A percentile compares a stretch with the other conserved stretches of the same genome.
phyloP scores from a whole-genome alignment of 1,140 invertebrate species.

The Conus ventricosus region DNA sequence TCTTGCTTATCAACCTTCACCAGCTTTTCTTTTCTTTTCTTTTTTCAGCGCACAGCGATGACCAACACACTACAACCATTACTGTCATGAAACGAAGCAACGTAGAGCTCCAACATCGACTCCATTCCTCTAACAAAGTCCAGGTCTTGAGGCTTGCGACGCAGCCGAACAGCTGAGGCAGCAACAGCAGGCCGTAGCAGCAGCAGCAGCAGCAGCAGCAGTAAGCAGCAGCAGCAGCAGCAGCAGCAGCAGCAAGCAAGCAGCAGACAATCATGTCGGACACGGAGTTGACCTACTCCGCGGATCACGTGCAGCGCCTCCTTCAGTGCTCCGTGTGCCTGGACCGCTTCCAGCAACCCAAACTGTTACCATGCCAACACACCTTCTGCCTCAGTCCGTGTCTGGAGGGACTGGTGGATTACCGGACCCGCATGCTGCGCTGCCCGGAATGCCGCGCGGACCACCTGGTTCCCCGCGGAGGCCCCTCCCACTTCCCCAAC shows the following conservation, averaged over 20 bases:
- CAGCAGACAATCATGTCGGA: constrained; percentile 36
- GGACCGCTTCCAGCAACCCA: constrained; percentile 97
- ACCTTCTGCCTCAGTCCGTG: constrained; percentile 96
- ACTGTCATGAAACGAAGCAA: not conserved
- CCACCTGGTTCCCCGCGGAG: constrained; percentile 88
- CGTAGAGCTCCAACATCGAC: not conserved
- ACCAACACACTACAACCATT: not conserved
- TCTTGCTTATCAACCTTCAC: too few relatives aligned
- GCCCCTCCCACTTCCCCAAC: constrained; percentile 61
- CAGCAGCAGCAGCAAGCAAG: too few relatives aligned
- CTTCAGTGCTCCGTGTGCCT: constrained; percentile 98
- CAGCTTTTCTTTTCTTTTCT: too few relatives aligned
- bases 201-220: too few relatives aligned
- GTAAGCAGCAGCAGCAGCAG: not conserved
- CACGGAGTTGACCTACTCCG: constrained; percentile 48
- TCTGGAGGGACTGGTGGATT: constrained; percentile 65
- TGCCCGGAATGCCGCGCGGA: constrained; percentile 99
- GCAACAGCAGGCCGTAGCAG: too few relatives aligned
- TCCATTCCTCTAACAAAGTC: not conserved
- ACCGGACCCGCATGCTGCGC: constrained; percentile 84
- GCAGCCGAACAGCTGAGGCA: not conserved
- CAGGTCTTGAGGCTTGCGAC: too few relatives aligned
- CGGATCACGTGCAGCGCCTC: constrained; percentile 91
- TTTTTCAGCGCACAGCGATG: too few relatives aligned
- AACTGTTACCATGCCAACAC: constrained; percentile 98